Base-by-base conservation (phyloP, 1,140 invertebrate species). In the Tetragnatha versicolor region DNA sequence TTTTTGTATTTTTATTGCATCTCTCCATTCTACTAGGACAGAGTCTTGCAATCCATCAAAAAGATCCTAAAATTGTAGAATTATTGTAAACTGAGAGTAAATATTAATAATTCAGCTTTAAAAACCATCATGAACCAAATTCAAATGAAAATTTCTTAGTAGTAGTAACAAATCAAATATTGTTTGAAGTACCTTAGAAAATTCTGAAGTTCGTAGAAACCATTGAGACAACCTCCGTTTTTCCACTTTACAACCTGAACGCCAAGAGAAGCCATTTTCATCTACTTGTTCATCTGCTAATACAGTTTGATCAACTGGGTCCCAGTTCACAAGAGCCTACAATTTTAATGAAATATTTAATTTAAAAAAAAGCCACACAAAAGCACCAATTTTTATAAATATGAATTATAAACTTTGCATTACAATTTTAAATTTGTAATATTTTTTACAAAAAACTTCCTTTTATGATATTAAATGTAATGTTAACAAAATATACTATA, bases 201-300 rank as follows among this genome's bases (percentile, higher is more conserved):
- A 98, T 72, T 90, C 90, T 58, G 94, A 96, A 0, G 95, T 97
- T 86, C 91, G 91, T 69, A 99, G 90, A 85, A 96, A 98, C 98
- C 98, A 99, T 84, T 99, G 98, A 53, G 90, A 92, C 0, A 99
- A 87, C 53, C 91, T 86, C 84, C 91, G 93, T 84, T 95, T 96
- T 85, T 99, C 93, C 14, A 98, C 97, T 85, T 91, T 91, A 7
- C 95, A 97, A 1, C 98, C 98, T 20, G 98, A 99, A 76, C 98
- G 88, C 98, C 98, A 99, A 0, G 96, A 98, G 81, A 89, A 89
- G 25, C 96, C 94, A 85, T 94, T 90, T 51, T 91, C 90, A 88
- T 98, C 96, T 31, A 99, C 94, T 90, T 99, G 98, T 86, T 99
- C 98, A 88, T 98, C 93, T 20, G 98, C 98, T 70, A 99, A 85